phyloP scores from a whole-genome alignment of 2,797 vertebrate species.

The Protosalanx chinensis region DNA sequence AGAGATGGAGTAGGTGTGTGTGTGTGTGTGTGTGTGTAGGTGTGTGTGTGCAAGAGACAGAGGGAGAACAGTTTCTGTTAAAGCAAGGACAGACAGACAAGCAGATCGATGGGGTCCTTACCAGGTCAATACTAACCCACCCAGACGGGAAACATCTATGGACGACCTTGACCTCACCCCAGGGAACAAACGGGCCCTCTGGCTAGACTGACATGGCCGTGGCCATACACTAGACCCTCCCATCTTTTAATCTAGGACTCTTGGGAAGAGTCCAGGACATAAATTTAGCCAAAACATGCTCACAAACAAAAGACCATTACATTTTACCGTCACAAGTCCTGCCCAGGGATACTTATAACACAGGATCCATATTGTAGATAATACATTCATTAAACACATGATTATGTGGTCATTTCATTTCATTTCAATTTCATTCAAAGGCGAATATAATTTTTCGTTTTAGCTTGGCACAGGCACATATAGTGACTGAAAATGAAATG shows the following conservation, averaged over 20 bases:
- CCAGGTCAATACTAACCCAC: not conserved
- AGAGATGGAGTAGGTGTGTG: not conserved
- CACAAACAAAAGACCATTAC: too few relatives aligned
- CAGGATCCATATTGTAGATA: too few relatives aligned
- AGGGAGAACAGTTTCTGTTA: not conserved
- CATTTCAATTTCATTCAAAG: too few relatives aligned
- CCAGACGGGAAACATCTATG: not conserved
- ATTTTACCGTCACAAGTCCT: too few relatives aligned
- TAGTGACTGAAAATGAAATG: too few relatives aligned
- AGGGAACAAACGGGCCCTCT: slow-evolving; percentile 5
- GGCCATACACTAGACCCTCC: not conserved
- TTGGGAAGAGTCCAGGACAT: not conserved
- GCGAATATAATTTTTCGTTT: too few relatives aligned
- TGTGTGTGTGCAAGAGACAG: slow-evolving; percentile 1
- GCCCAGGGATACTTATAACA: too few relatives aligned
- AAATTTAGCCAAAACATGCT: not conserved
- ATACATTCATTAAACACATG: too few relatives aligned
- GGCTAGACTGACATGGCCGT: not conserved
- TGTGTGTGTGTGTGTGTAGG: slow-evolving; percentile 14
- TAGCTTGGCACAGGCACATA: too few relatives aligned
- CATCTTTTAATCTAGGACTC: not conserved
- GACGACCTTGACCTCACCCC: slow-evolving; percentile 1
- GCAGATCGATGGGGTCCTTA: slow-evolving; percentile 3
- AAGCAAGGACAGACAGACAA: not conserved
- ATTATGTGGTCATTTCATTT: too few relatives aligned